These are phyloP conservation scores for Dendrophyllia cribrosa DNA, from an alignment of 64 coral and sea anemone species.

Conservation along the genomic window DNA sequence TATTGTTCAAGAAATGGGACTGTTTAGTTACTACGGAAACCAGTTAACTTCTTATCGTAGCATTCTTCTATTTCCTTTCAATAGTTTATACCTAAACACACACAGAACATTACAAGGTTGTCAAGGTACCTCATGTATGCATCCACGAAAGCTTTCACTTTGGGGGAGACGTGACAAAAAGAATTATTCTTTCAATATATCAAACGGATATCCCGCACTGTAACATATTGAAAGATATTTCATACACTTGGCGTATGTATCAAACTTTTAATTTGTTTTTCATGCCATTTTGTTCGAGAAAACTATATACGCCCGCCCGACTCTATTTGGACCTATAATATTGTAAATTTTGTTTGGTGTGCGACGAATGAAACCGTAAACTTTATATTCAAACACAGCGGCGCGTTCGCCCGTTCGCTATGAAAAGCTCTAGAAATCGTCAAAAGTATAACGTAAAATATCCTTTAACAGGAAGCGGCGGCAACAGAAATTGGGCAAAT, in stretches of 20 bases:
- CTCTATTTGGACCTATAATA: background rate
- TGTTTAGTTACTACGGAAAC: too few relatives aligned
- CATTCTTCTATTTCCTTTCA: too few relatives aligned
- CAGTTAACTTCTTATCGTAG: too few relatives aligned
- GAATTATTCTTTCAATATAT: background rate
- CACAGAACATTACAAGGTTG: too few relatives aligned
- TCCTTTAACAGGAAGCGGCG: too few relatives aligned
- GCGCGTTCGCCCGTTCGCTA: background rate
- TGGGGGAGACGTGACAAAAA: background rate
- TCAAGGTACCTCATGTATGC: too few relatives aligned
- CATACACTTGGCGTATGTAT: background rate
- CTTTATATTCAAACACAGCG: background rate
- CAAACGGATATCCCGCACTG: background rate
- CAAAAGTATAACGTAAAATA: too few relatives aligned
- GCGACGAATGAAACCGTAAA: background rate
- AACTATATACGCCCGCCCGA: background rate
- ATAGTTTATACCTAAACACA: too few relatives aligned
- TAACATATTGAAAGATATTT: background rate
- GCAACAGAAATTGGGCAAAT: too few relatives aligned
- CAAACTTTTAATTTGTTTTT: slow-evolving; percentile 5
- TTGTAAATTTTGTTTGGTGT: background rate
- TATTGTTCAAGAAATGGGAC: too few relatives aligned
- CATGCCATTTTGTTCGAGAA: background rate
- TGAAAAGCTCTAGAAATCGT: too few relatives aligned
- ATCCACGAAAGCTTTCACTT: too few relatives aligned